A percentile compares a stretch with the other conserved stretches of the same genome.
These are phyloP conservation scores for Drosophila lowei DNA, from an alignment of 1,140 invertebrate genomes.

Conservation along the genomic window DNA sequence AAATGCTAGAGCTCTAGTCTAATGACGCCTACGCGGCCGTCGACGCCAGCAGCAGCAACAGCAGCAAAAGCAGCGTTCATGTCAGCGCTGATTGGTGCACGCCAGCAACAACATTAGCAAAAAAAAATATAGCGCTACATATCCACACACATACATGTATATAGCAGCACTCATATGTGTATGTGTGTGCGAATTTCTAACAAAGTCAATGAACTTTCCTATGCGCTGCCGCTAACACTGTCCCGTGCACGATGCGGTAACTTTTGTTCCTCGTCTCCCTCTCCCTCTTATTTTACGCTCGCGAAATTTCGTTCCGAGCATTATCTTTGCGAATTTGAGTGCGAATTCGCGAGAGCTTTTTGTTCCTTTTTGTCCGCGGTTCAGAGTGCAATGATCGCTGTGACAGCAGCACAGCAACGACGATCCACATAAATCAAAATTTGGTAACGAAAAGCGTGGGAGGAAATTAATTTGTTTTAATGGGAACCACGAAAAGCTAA, in stretches of 20 bases:
- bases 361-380: conserved; percentile 19
- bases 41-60: conserved; percentile 11
- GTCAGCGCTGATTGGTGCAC: conserved; percentile 68
- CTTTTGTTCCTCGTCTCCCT: conserved; percentile 37
- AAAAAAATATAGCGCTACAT: conserved; percentile 17
- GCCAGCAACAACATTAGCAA: conserved; percentile 53
- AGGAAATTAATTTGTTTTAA: conserved; percentile 41
- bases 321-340: conserved; percentile 52
- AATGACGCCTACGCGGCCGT: conserved; percentile 36
- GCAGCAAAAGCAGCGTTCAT: background rate
- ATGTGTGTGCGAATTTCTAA: conserved; percentile 41
- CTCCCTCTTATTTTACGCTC: conserved; percentile 30
- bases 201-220: conserved; percentile 77
- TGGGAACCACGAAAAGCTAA: background rate
- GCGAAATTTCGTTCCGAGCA: conserved; percentile 67
- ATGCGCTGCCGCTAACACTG: conserved; percentile 39
- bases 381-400: conserved; percentile 75
- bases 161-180: background rate
- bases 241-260: conserved; percentile 66
- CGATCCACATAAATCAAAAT: conserved; percentile 48
- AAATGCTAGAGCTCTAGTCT: conserved; percentile 48
- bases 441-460: conserved; percentile 43
- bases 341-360: conserved; percentile 27
- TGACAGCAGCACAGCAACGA: conserved; percentile 32
- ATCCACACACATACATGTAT: background rate